A percentile compares a stretch with the other conserved stretches of the same genome.
These are phyloP conservation scores for Petrocephalus zakoni DNA, from an alignment of 2,113 vertebrate genomes.

Conservation along the genomic window DNA sequence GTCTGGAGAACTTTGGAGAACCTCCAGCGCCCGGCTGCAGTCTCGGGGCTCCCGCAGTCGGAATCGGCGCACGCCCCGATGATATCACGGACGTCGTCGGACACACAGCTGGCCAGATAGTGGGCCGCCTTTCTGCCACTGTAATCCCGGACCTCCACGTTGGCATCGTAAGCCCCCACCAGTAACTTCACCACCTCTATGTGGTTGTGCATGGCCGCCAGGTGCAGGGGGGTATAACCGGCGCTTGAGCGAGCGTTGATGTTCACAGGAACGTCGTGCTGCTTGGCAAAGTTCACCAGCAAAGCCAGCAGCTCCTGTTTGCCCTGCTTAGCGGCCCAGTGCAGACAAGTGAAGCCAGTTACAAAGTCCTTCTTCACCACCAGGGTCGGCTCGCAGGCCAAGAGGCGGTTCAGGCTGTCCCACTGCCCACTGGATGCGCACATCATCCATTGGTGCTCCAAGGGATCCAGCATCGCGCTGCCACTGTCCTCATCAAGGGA, in stretches of 20 bases:
- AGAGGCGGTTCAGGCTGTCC: conserved; percentile 78
- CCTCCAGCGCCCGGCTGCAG: conserved; percentile 66
- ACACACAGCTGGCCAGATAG: conserved; percentile 67
- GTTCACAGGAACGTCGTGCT: conserved; percentile 70
- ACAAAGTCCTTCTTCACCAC: conserved; percentile 84
- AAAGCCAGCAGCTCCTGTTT: conserved; percentile 77
- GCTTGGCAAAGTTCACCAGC: conserved; percentile 76
- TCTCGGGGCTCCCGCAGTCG: conserved; percentile 48
- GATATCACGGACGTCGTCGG: conserved; percentile 67
- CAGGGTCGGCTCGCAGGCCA: conserved; percentile 75
- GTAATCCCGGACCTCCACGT: conserved; percentile 85
- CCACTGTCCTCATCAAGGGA: conserved; percentile 66
- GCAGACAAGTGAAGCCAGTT: conserved; percentile 89
- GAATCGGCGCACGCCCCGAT: conserved; percentile 65
- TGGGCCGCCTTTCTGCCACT: conserved; percentile 84
- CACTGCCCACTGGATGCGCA: conserved; percentile 80
- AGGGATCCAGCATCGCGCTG: conserved; percentile 75
- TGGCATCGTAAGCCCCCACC: conserved; percentile 84
- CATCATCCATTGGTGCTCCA: conserved; percentile 97
- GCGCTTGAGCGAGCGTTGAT: conserved; percentile 78
- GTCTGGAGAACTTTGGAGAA: conserved; percentile 76
- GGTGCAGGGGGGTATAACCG: conserved; percentile 86
- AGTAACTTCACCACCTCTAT: conserved; percentile 82
- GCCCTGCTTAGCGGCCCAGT: conserved; percentile 96
- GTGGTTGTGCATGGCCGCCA: conserved; percentile 91